A percentile compares a stretch with the other conserved stretches of the same genome.
Evolutionary conservation across 2,113 vertebrate genomes (phyloP).

Genomic region (Erpornis zantholeuca): DNA sequence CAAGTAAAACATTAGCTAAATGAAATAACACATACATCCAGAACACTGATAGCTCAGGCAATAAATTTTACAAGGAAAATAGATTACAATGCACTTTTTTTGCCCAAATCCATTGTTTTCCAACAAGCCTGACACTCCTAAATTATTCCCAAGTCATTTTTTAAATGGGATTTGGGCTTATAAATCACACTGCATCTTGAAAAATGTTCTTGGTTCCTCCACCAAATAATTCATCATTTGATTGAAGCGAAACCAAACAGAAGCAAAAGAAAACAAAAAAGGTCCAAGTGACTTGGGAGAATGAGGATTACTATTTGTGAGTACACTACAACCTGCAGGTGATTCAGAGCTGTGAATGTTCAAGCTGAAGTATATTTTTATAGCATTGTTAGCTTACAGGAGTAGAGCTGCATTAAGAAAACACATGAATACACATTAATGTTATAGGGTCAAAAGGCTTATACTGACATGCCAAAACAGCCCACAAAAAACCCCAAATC

Average conservation of each 20-base stretch:
- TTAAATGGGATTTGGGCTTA: background rate
- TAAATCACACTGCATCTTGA: background rate
- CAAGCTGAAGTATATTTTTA: background rate
- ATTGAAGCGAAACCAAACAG: background rate
- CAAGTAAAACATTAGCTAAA: slow-evolving; percentile 2
- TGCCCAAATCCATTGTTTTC: background rate
- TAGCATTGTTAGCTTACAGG: background rate
- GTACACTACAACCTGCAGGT: background rate
- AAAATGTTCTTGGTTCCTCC: background rate
- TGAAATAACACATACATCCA: background rate
- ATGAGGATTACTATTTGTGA: background rate
- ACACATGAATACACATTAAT: background rate
- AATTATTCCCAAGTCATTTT: background rate
- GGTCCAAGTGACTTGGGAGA: background rate
- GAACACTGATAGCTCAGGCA: background rate
- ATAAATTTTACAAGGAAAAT: background rate
- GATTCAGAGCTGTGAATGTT: background rate
- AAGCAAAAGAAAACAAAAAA: background rate
- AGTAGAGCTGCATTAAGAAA: background rate
- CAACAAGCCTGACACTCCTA: background rate
- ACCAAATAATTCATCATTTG: background rate
- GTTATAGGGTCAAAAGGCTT: background rate
- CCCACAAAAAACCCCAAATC: background rate
- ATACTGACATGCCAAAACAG: background rate
- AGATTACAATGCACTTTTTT: background rate